Conservation (phyloP, 2,888 invertebrate species). For the Calliphora vomitoria region DNA sequence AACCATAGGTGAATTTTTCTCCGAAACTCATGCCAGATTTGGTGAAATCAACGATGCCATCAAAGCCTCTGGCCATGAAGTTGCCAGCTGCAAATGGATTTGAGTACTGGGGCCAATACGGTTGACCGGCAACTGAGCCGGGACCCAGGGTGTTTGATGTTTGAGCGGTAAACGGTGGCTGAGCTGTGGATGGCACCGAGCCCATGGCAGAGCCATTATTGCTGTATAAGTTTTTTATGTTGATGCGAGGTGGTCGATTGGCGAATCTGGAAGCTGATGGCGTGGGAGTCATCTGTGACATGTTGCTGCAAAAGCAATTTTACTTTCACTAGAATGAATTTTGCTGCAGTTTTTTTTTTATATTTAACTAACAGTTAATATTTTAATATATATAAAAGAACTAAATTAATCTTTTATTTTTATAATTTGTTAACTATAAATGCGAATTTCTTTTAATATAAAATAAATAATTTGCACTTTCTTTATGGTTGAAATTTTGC, state of each 20-base stretch:
- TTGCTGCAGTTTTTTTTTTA: background rate
- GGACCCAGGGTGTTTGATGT: constrained; percentile 77
- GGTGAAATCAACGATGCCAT: constrained; percentile 91
- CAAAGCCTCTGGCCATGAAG: constrained; percentile 92
- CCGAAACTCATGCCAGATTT: constrained; percentile 93
- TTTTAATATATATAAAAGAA: constrained; percentile 63
- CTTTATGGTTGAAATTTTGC: constrained; percentile 29
- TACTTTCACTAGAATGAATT: constrained; percentile 30
- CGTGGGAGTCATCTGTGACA: constrained; percentile 72
- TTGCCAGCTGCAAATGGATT: constrained; percentile 88
- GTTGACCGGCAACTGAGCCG: constrained; percentile 76
- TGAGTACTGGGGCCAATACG: constrained; percentile 82
- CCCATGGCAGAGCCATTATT: constrained; percentile 77
- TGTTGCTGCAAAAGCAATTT: constrained; percentile 37
- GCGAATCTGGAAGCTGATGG: constrained; percentile 78
- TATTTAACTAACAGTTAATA: constrained; percentile 1
- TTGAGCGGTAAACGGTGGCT: constrained; percentile 79
- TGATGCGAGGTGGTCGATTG: constrained; percentile 82
- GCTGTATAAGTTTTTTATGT: constrained; percentile 79
- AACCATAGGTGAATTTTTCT: constrained; percentile 92
- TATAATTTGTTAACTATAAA: constrained; percentile 60
- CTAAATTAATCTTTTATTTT: constrained; percentile 59
- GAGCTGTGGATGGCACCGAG: constrained; percentile 80
- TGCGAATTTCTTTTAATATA: background rate
- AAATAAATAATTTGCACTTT: constrained; percentile 69